A percentile compares a stretch with the other conserved stretches of the same genome.
Conservation (phyloP, 2,888 invertebrate genomes). For the Amphipyra tragopoginis region DNA sequence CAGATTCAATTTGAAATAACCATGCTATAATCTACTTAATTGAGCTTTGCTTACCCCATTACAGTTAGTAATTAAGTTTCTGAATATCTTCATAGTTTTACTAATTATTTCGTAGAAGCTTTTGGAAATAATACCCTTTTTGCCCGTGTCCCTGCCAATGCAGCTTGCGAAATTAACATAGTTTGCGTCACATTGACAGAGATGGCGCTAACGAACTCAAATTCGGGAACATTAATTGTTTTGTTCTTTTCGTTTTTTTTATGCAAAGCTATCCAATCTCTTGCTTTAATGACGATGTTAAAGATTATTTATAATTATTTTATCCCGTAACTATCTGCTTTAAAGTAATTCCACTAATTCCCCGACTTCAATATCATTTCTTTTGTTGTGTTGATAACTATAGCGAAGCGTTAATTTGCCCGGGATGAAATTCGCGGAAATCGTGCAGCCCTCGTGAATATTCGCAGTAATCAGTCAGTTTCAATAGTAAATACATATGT, state of each 20-base stretch:
- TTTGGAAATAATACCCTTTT: slow-evolving; percentile 4
- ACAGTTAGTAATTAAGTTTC: too few species aligned
- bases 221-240: background rate
- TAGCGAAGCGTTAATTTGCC: slow-evolving; percentile 22
- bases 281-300: too few species aligned
- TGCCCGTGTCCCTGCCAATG: slow-evolving; percentile 8
- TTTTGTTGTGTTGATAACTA: slow-evolving; percentile 18
- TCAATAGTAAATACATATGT: too few species aligned
- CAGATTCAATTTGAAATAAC: too few species aligned
- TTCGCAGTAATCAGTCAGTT: background rate
- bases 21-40: too few species aligned
- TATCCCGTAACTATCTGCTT: too few species aligned
- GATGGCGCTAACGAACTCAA: slow-evolving; percentile 38
- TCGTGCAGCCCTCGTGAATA: slow-evolving; percentile 5
- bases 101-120: background rate
- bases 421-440: slow-evolving; percentile 32
- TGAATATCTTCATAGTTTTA: too few species aligned
- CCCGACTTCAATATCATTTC: slow-evolving; percentile 4
- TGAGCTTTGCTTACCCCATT: background rate
- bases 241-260: background rate
- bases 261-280: background rate
- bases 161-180: background rate
- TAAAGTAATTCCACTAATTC: slow-evolving; percentile 2
- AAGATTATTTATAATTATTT: too few species aligned
- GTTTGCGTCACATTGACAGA: slow-evolving; percentile 7